phyloP scores from a whole-genome alignment of 2,113 vertebrate genomes.

The Brachionichthys hirsutus region DNA sequence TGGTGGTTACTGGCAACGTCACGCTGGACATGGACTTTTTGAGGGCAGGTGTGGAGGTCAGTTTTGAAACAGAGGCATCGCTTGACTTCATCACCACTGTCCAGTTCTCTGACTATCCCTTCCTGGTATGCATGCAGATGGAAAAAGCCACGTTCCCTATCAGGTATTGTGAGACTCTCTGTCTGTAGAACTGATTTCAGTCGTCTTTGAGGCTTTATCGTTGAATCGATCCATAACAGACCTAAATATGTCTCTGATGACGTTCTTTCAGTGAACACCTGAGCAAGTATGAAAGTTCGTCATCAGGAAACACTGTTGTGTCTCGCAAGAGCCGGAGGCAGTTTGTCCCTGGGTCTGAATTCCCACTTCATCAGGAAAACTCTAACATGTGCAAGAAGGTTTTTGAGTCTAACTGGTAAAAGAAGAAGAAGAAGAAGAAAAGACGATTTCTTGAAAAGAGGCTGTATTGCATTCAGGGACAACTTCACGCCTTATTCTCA shows the following conservation, averaged over 20 bases:
- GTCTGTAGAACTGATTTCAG: not conserved
- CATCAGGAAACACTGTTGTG: constrained; percentile 78
- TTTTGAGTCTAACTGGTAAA: constrained; percentile 80
- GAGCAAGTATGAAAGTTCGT: constrained; percentile 85
- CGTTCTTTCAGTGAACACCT: constrained; percentile 75
- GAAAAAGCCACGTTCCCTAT: constrained; percentile 85
- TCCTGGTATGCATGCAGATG: constrained; percentile 97
- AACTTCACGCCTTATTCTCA: constrained; percentile 30
- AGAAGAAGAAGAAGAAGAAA: constrained; percentile 5
- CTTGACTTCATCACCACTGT: constrained; percentile 94
- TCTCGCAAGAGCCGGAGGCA: constrained; percentile 74
- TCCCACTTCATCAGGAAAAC: constrained; percentile 96
- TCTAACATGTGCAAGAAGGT: constrained; percentile 94
- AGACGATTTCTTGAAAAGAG: constrained; percentile 13
- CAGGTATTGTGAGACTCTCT: constrained; percentile 77
- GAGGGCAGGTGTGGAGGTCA: constrained; percentile 85
- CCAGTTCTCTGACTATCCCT: constrained; percentile 96
- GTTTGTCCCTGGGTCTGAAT: constrained; percentile 83
- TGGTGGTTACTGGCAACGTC: constrained; percentile 80
- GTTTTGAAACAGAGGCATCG: constrained; percentile 82
- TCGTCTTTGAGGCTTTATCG: not conserved
- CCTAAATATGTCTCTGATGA: not conserved
- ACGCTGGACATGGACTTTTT: constrained; percentile 89
- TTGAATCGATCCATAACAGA: not conserved
- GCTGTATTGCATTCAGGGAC: constrained; percentile 45